Percentiles rank a stretch among this genome's conserved stretches.
Evolutionary conservation across 2,888 invertebrate species (phyloP).

Genomic region (Keiferia lycopersicella): DNA sequence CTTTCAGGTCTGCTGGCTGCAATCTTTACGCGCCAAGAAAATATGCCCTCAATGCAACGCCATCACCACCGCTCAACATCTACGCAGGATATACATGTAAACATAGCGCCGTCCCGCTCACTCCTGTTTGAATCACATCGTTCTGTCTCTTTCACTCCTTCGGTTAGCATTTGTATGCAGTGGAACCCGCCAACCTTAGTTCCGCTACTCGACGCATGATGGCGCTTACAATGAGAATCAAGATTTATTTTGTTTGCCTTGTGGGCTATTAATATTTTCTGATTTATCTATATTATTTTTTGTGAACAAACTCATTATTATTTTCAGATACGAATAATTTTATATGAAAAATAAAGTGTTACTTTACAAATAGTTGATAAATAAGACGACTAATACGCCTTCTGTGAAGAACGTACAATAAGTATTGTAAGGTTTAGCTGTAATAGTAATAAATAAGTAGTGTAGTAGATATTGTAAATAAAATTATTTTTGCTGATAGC

Average conservation of each 20-base stretch:
- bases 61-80: constrained; percentile 93
- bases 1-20: constrained; percentile 84
- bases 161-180: neutral
- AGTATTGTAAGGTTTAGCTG: constrained; percentile 18
- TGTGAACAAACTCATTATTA: neutral
- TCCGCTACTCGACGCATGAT: neutral
- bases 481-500: constrained; percentile 9
- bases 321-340: neutral
- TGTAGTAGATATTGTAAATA: constrained; percentile 3
- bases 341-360: neutral
- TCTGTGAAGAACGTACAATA: constrained; percentile 24
- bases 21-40: constrained; percentile 91
- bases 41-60: constrained; percentile 97
- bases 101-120: constrained; percentile 10
- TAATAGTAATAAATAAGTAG: neutral
- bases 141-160: neutral
- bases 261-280: neutral
- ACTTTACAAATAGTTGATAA: neutral
- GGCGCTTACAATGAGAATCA: neutral
- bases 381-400: neutral
- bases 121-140: neutral
- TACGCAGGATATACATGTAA: constrained; percentile 93
- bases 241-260: neutral
- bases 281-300: neutral
- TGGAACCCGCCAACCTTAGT: neutral